A percentile compares a stretch with the other conserved stretches of the same genome.
Conservation (phyloP, 2,797 vertebrate species). For the Calcarius lapponicus region DNA sequence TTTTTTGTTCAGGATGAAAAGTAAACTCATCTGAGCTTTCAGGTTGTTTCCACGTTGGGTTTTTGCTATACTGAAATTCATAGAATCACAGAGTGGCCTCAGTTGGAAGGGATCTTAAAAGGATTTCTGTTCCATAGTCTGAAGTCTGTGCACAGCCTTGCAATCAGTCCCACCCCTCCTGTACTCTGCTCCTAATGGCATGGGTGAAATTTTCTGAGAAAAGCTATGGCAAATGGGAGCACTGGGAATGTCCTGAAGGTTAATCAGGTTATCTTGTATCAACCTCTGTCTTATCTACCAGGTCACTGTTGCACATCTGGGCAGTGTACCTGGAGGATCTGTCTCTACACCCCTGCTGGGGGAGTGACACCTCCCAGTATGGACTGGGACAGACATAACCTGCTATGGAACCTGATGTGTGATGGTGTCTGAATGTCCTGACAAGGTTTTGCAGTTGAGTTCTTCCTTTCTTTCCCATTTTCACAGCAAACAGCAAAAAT, state of each 20-base stretch:
- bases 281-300: not conserved
- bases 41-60: not conserved
- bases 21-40: not conserved
- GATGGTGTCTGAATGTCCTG: not conserved
- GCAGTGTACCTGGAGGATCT: not conserved
- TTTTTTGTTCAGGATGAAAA: not conserved
- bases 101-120: not conserved
- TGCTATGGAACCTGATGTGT: not conserved
- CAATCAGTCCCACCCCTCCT: fast-evolving
- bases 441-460: not conserved
- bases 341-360: not conserved
- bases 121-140: not conserved
- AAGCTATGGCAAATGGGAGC: not conserved
- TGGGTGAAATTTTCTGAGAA: not conserved
- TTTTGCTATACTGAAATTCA: not conserved
- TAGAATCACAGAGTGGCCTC: not conserved
- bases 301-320: not conserved
- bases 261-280: not conserved
- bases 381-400: not conserved
- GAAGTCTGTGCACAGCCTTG: not conserved
- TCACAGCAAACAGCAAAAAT: not conserved
- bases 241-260: not conserved
- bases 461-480: not conserved
- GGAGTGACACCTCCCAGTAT: not conserved
- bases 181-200: not conserved